These are phyloP conservation scores for Ianthella basta DNA, from an alignment of 37 sponge, comb jelly and placozoan species.

Conservation along the genomic window DNA sequence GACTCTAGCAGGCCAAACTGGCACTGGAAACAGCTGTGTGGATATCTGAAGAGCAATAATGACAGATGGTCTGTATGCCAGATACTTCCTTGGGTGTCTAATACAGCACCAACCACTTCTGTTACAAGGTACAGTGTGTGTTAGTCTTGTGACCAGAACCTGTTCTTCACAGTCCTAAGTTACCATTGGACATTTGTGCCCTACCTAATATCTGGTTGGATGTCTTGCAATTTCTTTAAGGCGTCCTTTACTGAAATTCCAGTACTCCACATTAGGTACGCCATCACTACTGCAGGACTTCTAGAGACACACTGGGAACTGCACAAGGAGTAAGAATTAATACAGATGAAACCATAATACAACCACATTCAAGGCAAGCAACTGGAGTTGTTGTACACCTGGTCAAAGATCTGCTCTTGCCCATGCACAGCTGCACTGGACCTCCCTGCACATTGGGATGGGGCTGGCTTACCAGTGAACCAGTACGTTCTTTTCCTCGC, in stretches of 20 bases:
- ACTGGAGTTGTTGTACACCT: background rate
- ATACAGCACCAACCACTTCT: too few species aligned
- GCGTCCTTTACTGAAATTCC: slow-evolving; percentile 36
- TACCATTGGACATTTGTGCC: too few species aligned
- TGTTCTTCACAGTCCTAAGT: too few species aligned
- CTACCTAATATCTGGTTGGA: slow-evolving; percentile 71
- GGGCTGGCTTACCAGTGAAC: slow-evolving; percentile 77
- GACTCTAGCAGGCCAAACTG: background rate
- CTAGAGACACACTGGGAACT: slow-evolving; percentile 80
- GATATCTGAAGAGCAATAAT: background rate
- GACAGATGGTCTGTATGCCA: too few species aligned
- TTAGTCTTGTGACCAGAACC: too few species aligned
- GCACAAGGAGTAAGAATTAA: background rate
- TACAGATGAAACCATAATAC: background rate
- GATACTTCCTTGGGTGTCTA: too few species aligned
- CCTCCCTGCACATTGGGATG: background rate
- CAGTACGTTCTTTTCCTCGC: slow-evolving; percentile 51
- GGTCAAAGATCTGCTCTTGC: background rate
- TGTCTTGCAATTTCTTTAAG: slow-evolving; percentile 18
- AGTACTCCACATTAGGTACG: slow-evolving; percentile 77
- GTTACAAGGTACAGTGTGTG: too few species aligned
- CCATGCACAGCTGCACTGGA: background rate
- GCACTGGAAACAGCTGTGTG: background rate
- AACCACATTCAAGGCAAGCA: too few species aligned
- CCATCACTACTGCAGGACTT: slow-evolving; percentile 77